Evolutionary conservation across 2,888 invertebrate species (phyloP).

Genomic region (Gisinianus flammeolus): DNA sequence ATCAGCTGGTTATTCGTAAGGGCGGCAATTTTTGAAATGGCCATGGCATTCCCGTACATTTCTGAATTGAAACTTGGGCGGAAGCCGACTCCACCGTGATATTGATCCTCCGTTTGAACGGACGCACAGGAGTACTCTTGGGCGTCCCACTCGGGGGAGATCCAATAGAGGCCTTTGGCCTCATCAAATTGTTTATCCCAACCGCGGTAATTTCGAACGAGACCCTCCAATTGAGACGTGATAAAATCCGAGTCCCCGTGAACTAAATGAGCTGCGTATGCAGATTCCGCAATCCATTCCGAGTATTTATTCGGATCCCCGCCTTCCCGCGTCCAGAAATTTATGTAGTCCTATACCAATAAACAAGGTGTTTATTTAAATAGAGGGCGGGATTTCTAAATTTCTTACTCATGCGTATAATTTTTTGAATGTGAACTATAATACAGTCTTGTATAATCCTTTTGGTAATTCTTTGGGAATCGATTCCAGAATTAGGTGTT

Average conservation of each 20-base stretch:
- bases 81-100: constrained; percentile 54
- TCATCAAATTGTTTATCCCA: constrained; percentile 48
- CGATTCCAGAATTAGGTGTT: too few species aligned
- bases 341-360: constrained; percentile 57
- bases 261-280: constrained; percentile 48
- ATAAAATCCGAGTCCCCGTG: constrained; percentile 54
- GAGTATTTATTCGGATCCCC: constrained; percentile 51
- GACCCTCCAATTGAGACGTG: constrained; percentile 47
- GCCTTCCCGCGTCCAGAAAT: constrained; percentile 55
- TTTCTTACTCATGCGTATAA: too few species aligned
- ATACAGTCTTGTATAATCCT: too few species aligned
- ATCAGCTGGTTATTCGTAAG: constrained; percentile 44
- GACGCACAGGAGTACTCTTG: constrained; percentile 54
- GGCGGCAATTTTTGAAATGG: constrained; percentile 53
- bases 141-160: constrained; percentile 55
- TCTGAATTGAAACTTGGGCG: constrained; percentile 56
- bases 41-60: constrained; percentile 55
- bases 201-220: constrained; percentile 51
- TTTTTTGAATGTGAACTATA: too few species aligned
- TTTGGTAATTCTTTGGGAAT: too few species aligned
- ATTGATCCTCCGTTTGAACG: constrained; percentile 53
- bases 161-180: constrained; percentile 44
- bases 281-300: constrained; percentile 56
- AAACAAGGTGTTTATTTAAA: too few species aligned
- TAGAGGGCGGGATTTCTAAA: too few species aligned